Percentiles rank a stretch among this genome's conserved stretches.
These are phyloP conservation scores for Hozukius guyotensis DNA, from an alignment of 2,797 vertebrate genomes.

Conservation along the genomic window DNA sequence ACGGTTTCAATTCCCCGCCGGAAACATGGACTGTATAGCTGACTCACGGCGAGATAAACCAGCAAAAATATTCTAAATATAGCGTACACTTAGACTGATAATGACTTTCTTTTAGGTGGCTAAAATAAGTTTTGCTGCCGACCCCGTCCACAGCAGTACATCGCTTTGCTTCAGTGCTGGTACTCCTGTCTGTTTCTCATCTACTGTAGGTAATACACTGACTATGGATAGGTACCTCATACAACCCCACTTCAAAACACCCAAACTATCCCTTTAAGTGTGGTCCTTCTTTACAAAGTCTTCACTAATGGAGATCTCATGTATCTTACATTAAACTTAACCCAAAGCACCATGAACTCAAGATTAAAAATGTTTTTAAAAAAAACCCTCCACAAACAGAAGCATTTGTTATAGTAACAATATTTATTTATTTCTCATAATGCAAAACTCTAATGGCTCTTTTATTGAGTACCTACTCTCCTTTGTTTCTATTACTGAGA, in stretches of 20 bases:
- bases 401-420: neutral
- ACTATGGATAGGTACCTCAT: neutral
- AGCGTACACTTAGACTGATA: too few relatives aligned
- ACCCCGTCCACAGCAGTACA: too few relatives aligned
- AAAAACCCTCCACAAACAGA: neutral
- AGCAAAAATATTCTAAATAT: too few relatives aligned
- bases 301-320: neutral
- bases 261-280: rapidly evolving
- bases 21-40: too few relatives aligned
- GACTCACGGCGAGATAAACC: too few relatives aligned
- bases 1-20: too few relatives aligned
- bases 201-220: rapidly evolving
- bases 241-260: neutral
- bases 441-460: neutral
- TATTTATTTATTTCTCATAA: neutral
- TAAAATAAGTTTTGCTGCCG: too few relatives aligned
- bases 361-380: neutral
- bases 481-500: neutral
- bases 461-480: neutral
- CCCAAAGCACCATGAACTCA: neutral
- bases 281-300: neutral
- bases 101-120: too few relatives aligned
- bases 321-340: neutral
- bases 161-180: too few relatives aligned
- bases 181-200: neutral